Evolutionary conservation across 2,113 vertebrate genomes (phyloP).

Genomic region (Oreocharis arfaki): DNA sequence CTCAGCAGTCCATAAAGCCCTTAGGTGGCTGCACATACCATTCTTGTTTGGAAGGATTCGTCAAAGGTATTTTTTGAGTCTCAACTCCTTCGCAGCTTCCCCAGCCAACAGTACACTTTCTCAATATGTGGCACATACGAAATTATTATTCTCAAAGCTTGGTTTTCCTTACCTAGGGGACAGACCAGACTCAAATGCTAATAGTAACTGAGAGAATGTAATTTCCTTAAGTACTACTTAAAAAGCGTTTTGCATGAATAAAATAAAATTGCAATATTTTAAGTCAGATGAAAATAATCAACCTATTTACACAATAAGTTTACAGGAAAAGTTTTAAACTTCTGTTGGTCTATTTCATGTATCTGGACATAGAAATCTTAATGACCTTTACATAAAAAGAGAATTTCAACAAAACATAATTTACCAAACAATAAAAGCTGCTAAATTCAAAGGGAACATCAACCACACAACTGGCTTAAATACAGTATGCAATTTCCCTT

Average conservation of each 20-base stretch:
- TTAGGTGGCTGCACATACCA: neutral
- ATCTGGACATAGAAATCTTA: neutral
- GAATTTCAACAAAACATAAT: neutral
- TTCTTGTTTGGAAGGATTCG: neutral
- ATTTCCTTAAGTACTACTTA: neutral
- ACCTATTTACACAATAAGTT: neutral
- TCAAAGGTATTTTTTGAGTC: neutral
- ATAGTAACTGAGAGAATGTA: neutral
- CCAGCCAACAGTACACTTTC: neutral
- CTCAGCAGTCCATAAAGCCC: neutral
- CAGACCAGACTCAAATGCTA: neutral
- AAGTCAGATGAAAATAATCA: neutral
- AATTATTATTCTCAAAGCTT: neutral
- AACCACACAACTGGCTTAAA: neutral
- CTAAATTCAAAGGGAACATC: neutral
- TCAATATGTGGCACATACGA: neutral
- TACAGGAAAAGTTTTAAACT: neutral
- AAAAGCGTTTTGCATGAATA: neutral
- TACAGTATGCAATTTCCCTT: neutral
- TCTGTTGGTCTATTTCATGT: neutral
- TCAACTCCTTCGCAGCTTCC: neutral
- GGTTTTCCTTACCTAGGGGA: neutral
- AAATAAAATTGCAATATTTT: neutral
- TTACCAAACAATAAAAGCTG: slow-evolving; percentile 14
- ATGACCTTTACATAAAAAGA: neutral